Base-by-base conservation (phyloP, 92 coral and sea anemone genomes). In the Metridium senile region DNA sequence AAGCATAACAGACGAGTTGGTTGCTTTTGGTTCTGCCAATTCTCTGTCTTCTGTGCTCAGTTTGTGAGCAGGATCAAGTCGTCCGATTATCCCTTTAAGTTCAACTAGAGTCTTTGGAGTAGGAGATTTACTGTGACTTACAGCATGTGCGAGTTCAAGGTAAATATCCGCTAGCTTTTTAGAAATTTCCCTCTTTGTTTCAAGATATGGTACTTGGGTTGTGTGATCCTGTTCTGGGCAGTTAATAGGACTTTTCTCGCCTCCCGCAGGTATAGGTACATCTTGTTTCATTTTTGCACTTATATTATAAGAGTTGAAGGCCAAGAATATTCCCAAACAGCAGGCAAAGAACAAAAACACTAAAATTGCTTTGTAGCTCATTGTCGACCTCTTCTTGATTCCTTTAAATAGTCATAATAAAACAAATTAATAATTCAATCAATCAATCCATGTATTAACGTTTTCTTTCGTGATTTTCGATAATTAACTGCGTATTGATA, bases 31-130 rank as follows among this genome's bases (percentile, higher is more conserved):
- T 23, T 30, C 53, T 9, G 58, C 25, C 25, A 3, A 8, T 28
- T 29, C 49, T 74, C 33, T 58, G 11, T 74, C 68, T 57, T 29
- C 26, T 11, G 28, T 10, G 25, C 78, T 74, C 6, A 74, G 78
- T 19, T 10, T 28, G 21, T 58, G 32, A 1, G 66, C 67, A 53
- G 78, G 78, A 54, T 74, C 78, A 29, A 74, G 59, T 20, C 17
- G 9, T 9, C n/a, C 23, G 3, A 54, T 54, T 9, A 54, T 54
- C 21, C 59, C 59, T 74, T 74, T n/a, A 7, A 74, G 68, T 31
- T 53, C 58, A 2, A 74, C 10, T 10, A 74, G 46, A 8, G 25
- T 33, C 26, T 53, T 31, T 23, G 78, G 68, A 2, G 78, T 18
- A 1, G 78, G 78, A 11, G 78, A 19, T 9, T 7, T 25, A 3